phyloP scores from a whole-genome alignment of 2,113 vertebrate species.

The Cryptomyrus ogoouensis region DNA sequence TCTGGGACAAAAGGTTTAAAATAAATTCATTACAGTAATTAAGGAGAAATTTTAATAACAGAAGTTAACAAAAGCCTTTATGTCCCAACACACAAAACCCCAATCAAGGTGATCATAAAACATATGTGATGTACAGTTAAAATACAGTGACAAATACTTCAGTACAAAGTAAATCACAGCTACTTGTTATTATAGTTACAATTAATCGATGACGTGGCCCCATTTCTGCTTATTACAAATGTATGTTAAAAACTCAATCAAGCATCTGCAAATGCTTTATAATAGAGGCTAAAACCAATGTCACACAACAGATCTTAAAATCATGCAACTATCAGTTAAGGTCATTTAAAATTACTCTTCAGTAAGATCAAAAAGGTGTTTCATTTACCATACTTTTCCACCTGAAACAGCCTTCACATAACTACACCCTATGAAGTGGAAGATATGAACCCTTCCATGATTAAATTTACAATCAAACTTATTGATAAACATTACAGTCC shows the following conservation, averaged over 20 bases:
- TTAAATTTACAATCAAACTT: neutral
- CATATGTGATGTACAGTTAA: neutral
- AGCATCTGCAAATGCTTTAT: neutral
- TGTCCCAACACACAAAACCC: neutral
- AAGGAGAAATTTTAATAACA: neutral
- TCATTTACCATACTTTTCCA: neutral
- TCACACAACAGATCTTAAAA: neutral
- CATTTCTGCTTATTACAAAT: neutral
- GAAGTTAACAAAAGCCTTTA: neutral
- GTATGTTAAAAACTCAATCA: neutral
- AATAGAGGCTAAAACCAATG: neutral
- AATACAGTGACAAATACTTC: neutral
- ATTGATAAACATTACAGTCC: neutral
- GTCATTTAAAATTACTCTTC: slow-evolving; percentile 18
- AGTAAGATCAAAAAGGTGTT: neutral
- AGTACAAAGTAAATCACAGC: neutral
- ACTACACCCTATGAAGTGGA: neutral
- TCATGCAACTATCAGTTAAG: slow-evolving; percentile 5
- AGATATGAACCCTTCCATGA: neutral
- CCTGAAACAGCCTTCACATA: neutral
- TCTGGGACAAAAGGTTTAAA: neutral
- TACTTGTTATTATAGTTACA: neutral
- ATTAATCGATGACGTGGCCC: neutral
- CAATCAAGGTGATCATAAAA: neutral
- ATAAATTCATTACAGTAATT: neutral